Evolutionary conservation across 1,140 invertebrate genomes (phyloP), one percentile per base, ranked within the genome.

Genomic region (Cephus cinctus): DNA sequence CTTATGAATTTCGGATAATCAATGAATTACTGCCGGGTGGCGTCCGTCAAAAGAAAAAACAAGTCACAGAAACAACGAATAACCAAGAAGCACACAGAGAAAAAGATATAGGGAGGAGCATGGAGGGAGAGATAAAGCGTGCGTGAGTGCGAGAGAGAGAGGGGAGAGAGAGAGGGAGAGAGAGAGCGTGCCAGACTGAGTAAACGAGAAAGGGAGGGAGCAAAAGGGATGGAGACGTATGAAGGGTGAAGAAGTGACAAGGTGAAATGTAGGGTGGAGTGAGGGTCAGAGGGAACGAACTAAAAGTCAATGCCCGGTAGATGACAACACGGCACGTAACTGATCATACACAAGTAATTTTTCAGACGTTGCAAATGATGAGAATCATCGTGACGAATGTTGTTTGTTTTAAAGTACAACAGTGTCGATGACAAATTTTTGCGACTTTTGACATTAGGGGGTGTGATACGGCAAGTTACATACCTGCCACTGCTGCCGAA

Each of bases 281-380:
- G 47, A 35, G 51, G 18, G 21, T 36, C 38, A 44, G 8, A 14
- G 34, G 34, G 15, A 8, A 8, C 14, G 34, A 42, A 23, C 21
- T 35, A 40, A 6, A 43, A 61, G 63, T 63, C 63, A 65, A 57
- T 57, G 63, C 47, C 54, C 61, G 27, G 31, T 43, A 42, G 44
- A 59, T 56, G 57, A 65, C 59, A 59, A 57, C 51, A 60, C 27
- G 30, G 43, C 14, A 50, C 50, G 57, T 52, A 54, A 56, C 56
- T 54, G 52, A 34, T 40, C 27, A 16, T 6, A 12, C 18, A 54
- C 25, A 15, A 18, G 20, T 11, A 3, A 18, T 4, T 30, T 43
- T 30, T 38, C 41, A 19, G 49, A 47, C 9, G 23, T 11, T n/a
- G 4, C 15, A 9, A 30, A 9, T 22, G 30, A 14, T 47, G 15